Evolutionary conservation across 2,888 invertebrate species (phyloP), one percentile per base, ranked within the genome.

Genomic region (Ormyrus labotus): DNA sequence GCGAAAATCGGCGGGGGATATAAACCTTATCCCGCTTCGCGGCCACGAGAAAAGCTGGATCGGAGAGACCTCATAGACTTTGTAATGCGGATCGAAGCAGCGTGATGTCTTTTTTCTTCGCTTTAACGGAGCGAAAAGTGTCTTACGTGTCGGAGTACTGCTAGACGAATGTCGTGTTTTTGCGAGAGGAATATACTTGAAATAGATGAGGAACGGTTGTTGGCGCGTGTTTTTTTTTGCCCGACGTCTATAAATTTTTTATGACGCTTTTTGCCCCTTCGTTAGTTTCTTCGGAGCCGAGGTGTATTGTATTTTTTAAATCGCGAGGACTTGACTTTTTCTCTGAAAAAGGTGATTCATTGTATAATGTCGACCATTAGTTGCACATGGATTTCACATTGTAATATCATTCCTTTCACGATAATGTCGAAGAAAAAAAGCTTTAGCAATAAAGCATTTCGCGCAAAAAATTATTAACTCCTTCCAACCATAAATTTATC

Each of bases 1-100:
- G 74, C 58, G 65, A 55, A 51, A 58, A 65, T 58, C n/a, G 19
- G 19, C 47, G 50, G 11, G 58, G 47, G 69, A 13, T 6, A 13
- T 10, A 13, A 58, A 6, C 58, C 53, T 19, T 67, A 1, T 11
- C 47, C 57, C 6, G 48, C 60, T 34, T 57, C 47, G 63, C 47
- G 6, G 6, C 9, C 6, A 48, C 53, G 67, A 53, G 3, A 53
- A 34, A 51, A 55, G 45, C 57, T 6, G 53, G 10, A 34, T 34
- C 34, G 34, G 47, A 19, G 47, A 13, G 9, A 8, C 34, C 70
- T 77, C 58, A 51, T 77, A 55, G 77, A 77, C 77, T 77, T 77
- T 76, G 55, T 68, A 70, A 75, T 71, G 72, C 5, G 61, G 76
- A 70, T 58, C 70, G 63, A 64, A 47, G 11, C 58, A 5, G 51